phyloP scores from a whole-genome alignment of 2,888 invertebrate genomes.

The Lasioglossum pauxillum region DNA sequence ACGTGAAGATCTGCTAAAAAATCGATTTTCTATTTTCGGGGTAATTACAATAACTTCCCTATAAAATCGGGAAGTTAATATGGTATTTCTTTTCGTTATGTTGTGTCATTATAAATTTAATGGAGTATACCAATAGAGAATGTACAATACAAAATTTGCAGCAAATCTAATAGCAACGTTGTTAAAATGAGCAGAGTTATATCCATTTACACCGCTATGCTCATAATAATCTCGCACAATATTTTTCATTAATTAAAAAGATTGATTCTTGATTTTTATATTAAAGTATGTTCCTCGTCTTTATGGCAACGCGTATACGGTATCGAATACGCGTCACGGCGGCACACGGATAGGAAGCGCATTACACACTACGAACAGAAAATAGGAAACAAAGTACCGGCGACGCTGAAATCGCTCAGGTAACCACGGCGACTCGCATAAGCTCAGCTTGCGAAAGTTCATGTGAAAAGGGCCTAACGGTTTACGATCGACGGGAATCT shows the following conservation, averaged over 20 bases:
- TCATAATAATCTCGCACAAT: too few species aligned
- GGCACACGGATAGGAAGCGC: not conserved
- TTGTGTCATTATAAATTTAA: not conserved
- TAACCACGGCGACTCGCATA: not conserved
- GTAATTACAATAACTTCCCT: too few species aligned
- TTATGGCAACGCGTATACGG: not conserved
- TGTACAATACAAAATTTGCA: not conserved
- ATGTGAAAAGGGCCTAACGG: conserved; percentile 41
- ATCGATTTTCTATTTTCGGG: too few species aligned
- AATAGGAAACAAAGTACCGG: not conserved
- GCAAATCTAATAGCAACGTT: too few species aligned
- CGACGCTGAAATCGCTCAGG: not conserved
- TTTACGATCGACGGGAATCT: conserved; percentile 57
- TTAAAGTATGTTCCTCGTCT: not conserved
- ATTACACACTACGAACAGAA: not conserved
- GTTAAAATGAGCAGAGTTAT: too few species aligned
- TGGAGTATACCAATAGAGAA: not conserved
- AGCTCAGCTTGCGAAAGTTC: conserved; percentile 10
- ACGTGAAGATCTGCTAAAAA: too few species aligned
- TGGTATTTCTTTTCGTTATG: too few species aligned
- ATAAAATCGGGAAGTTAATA: too few species aligned
- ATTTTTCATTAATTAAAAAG: too few species aligned
- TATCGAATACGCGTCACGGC: too few species aligned
- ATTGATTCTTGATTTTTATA: too few species aligned
- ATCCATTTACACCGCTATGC: too few species aligned